Base-by-base conservation (phyloP, 2,797 vertebrate species). In the Onychomys torridus region DNA sequence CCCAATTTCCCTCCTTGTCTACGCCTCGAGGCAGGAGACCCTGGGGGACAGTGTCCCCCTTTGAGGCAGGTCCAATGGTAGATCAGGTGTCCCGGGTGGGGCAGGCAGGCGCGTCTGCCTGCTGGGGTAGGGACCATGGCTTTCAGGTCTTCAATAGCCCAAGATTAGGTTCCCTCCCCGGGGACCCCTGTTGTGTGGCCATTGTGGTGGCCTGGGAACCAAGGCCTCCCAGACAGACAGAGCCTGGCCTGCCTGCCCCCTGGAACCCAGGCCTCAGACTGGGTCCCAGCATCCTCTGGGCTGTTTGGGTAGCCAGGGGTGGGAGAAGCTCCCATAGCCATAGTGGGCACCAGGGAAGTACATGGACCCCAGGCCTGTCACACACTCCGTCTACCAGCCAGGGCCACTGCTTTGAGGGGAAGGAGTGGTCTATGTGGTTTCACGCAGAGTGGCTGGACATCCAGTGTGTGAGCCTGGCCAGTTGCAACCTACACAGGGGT, bases 161-260 rank as follows among this genome's bases (percentile, higher is more conserved):
- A 91, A 5, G 94, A 98, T 98, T 98, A 98, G 96, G 97, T 99
- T 99, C 98, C 97, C 32, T 98, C 98, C 98, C 96, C 52, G 90
- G 98, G 98, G 98, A 90, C 97, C 93, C 96, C 96, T 78, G 98
- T 94, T 94, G 97, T 98, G 98, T 93, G 96, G 98, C 91, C 97
- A 98, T 99, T 99, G 98, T 98, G 96, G 34, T 46, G 90, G 97
- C 98, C 98, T 99, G 99, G 99, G 99, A 99, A 99, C 97, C 1
- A 1, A 29, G 2, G 98, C 93, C 46, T 10, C 91, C 12, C 32
- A 63, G 91, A 3, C 1, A 69, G 27, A 52, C 96, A 94, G 97
- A 97, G 98, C 29, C 57, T 82, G 90, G 95, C 94, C 93, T 85
- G 93, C 92, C 79, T 97, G 76, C 21, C 84, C 84, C 0, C 43